Evolutionary conservation across 1,140 invertebrate genomes (phyloP).

Genomic region (Zeugodacus cucurbitae): DNA sequence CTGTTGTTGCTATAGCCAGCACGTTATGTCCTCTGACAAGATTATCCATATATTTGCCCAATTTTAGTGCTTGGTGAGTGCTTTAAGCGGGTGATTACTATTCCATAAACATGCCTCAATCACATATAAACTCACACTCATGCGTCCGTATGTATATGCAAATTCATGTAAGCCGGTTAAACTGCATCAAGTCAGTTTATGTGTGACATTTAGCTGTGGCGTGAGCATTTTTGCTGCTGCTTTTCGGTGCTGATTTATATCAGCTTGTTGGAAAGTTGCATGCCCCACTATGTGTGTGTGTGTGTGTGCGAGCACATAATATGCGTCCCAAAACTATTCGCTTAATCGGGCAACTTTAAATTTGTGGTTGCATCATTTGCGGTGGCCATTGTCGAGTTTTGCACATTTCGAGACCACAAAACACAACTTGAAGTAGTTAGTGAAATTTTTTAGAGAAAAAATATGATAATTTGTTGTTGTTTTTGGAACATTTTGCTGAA

Average conservation of each 20-base stretch:
- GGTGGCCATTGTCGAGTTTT: neutral
- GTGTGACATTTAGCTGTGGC: neutral
- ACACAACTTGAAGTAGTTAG: neutral
- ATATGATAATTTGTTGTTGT: neutral
- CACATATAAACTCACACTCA: neutral
- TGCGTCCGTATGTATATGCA: neutral
- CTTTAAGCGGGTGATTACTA: constrained; percentile 23
- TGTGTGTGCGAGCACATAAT: neutral
- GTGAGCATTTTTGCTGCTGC: neutral
- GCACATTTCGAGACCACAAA: neutral
- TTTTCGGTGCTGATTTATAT: neutral
- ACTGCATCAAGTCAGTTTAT: neutral
- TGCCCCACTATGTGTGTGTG: neutral
- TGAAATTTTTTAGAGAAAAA: neutral
- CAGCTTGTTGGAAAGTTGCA: neutral
- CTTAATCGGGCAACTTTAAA: neutral
- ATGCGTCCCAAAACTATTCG: neutral
- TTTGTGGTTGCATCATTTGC: neutral
- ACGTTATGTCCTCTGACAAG: neutral
- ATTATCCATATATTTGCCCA: constrained; percentile 20
- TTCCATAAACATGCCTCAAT: constrained; percentile 4
- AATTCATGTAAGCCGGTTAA: neutral
- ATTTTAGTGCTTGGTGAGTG: neutral
- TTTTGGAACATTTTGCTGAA: too few relatives aligned
- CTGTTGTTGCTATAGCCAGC: neutral